Base-by-base conservation (phyloP, 2,888 invertebrate species). In the Deilephila porcellus region DNA sequence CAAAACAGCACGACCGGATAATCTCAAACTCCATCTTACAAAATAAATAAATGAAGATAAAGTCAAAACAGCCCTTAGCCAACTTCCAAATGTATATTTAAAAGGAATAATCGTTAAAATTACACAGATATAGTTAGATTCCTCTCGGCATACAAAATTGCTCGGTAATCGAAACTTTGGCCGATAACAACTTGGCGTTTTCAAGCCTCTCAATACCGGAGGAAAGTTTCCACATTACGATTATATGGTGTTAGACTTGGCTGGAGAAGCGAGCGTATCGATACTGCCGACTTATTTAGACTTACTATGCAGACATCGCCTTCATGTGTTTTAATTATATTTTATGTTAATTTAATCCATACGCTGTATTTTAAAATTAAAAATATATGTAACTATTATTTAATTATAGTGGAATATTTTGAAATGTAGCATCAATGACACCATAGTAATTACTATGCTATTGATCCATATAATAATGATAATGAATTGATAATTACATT, bases 181-280 rank as follows among this genome's bases (percentile, higher is more conserved):
- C 77, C 81, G 85, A 85, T 86, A 84, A 80, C 84, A 83, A 86
- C 81, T 86, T 85, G 78, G 77, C 79, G 82, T 85, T 85, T 75
- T 76, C 75, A 72, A 73, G 74, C 74, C 77, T 78, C 53, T 67
- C 72, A 70, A 59, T 73, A 71, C 62, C 74, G 74, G 73, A 75
- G 78, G 77, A 77, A 86, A 85, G 79, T 86, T 85, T 72, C 79
- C 75, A 80, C 86, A 82, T 86, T 83, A 86, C 83, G 86, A 86
- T 86, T 85, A 86, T 85, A 86, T 84, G 80, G 80, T 80, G 76
- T 82, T 80, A 80, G 78, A 84, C 83, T 82, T 83, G 71, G 32
- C 81, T 81, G 81, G 82, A 86, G 81, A 53, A 52, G 32, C 32
- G 32, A 11, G 52, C 53, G 32, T 19, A 59, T 45, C 45, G 45